Conservation (phyloP, 1,140 invertebrate species). For the Drosophila santomea region DNA sequence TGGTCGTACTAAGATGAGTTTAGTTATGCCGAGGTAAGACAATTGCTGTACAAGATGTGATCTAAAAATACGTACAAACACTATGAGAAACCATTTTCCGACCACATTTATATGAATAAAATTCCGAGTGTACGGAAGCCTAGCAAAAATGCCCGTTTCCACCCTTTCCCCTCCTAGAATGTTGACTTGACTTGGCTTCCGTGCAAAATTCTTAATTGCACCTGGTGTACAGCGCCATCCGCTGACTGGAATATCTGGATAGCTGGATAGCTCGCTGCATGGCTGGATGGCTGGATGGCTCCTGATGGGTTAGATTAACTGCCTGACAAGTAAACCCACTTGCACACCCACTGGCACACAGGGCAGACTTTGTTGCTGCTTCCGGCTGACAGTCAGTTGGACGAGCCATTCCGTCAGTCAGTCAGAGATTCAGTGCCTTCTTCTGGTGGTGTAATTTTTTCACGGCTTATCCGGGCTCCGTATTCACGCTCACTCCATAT, state of each 20-base stretch:
- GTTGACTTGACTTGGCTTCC: constrained; percentile 80
- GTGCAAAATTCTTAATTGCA: constrained; percentile 83
- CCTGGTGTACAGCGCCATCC: constrained; percentile 78
- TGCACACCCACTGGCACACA: constrained; percentile 27
- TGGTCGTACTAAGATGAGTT: no score
- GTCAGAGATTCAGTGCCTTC: constrained; percentile 54
- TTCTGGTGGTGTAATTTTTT: constrained; percentile 70
- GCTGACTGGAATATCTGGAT: constrained; percentile 77
- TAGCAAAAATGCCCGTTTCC: constrained; percentile 15
- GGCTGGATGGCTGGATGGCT: constrained; percentile 45
- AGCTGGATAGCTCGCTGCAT: constrained; percentile 38
- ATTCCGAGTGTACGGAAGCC: constrained; percentile 7
- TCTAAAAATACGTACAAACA: no score
- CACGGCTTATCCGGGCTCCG: constrained; percentile 61
- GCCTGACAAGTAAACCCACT: constrained; percentile 79
- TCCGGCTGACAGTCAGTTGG: constrained; percentile 75
- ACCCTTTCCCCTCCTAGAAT: constrained; percentile 12
- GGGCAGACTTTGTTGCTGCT: constrained; percentile 63
- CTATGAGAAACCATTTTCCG: no score
- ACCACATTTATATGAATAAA: neutral
- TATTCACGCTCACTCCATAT: constrained; percentile 1
- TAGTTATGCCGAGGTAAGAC: no score
- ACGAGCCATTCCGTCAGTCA: constrained; percentile 51
- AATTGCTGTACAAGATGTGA: no score
- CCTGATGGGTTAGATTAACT: constrained; percentile 82